Evolutionary conservation across 2,113 vertebrate genomes (phyloP), one percentile per base, ranked within the genome.

Genomic region (Eolophus roseicapilla): DNA sequence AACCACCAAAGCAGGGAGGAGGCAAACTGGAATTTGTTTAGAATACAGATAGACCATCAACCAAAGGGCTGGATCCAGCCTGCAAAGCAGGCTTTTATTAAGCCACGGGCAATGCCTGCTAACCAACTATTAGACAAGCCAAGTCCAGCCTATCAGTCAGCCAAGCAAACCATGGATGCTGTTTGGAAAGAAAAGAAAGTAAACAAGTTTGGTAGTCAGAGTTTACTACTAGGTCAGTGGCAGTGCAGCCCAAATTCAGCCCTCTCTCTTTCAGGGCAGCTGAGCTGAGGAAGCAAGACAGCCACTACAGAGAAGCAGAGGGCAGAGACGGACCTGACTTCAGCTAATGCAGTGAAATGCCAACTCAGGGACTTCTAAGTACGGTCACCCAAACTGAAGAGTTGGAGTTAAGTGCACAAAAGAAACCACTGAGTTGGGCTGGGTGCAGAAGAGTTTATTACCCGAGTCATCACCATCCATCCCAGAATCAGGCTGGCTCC

Each of bases 61-160:
- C 31, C 50, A 78, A 70, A 86, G 39, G 64, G 68, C 27, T 63
- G 60, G n/a, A 88, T 63, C 20, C 73, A 95, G 91, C 64, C 50
- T 71, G 92, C 73, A 93, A 67, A 95, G 67, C 86, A 86, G 52
- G 69, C 65, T 91, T 97, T 93, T 91, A 63, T 83, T 44, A 75
- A 57, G 64, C 50, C 69, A 88, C 10, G 0, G 0, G 80, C 53
- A 93, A 52, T 16, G 64, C 73, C 83, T 75, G 83, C 69, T 71
- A 75, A 83, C 64, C 77, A 95, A 7, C 53, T 70, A 60, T 11
- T 9, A 67, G 23, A 63, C 29, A 78, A 89, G 86, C 77, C 69
- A 95, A 94, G 52, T 46, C 46, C 69, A 88, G 69, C 80, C 73
- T 46, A 75, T 28, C 29, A 71, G 33, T 24, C 69, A 84, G 77